These are phyloP conservation scores for Trichogramma dendrolimi DNA, from an alignment of 2,888 invertebrate species.

Conservation along the genomic window DNA sequence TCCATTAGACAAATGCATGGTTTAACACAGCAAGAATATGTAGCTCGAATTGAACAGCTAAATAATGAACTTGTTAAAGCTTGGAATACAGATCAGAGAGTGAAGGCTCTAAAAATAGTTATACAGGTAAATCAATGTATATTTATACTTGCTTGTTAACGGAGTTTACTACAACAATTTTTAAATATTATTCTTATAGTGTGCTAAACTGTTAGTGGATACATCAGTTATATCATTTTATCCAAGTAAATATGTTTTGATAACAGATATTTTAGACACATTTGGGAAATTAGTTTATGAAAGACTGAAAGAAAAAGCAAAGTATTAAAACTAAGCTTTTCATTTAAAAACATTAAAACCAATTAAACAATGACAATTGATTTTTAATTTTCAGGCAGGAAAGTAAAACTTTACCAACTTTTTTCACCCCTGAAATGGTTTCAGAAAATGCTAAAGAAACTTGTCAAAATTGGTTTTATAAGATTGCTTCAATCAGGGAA, in stretches of 20 bases:
- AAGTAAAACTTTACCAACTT: conserved; percentile 58
- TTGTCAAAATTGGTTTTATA: conserved; percentile 98
- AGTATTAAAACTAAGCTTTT: conserved; percentile 56
- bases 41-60: conserved; percentile 81
- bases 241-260: conserved; percentile 95
- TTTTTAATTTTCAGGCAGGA: conserved; percentile 52
- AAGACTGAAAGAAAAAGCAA: conserved; percentile 72
- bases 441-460: conserved; percentile 89
- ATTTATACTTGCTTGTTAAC: conserved; percentile 1
- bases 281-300: conserved; percentile 89
- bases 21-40: conserved; percentile 89
- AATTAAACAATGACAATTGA: background rate
- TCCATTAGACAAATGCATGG: conserved; percentile 82
- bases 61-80: conserved; percentile 85
- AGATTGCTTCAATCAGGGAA: conserved; percentile 95
- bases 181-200: conserved; percentile 55
- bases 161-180: background rate
- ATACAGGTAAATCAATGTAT: conserved; percentile 63
- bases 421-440: conserved; percentile 75
- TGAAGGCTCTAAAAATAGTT: conserved; percentile 91
- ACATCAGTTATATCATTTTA: conserved; percentile 90
- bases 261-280: conserved; percentile 92
- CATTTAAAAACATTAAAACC: conserved; percentile 1
- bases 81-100: conserved; percentile 92
- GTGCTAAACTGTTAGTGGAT: conserved; percentile 88